Base-by-base conservation (phyloP, 1,140 invertebrate genomes). In the Polypedilum pembai region DNA sequence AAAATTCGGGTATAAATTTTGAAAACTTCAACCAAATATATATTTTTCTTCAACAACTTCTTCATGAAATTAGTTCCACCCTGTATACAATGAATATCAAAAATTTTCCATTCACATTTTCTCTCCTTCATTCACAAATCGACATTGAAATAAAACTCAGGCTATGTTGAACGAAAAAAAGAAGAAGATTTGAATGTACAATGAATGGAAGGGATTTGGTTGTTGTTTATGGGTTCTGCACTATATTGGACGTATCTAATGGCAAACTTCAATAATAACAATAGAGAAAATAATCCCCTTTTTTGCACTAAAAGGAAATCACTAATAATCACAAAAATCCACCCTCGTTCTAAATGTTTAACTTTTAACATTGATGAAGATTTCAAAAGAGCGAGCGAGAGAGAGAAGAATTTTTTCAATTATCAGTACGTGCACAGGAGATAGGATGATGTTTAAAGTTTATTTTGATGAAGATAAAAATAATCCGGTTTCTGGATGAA, bases 291-390 rank as follows among this genome's bases (percentile, higher is more conserved):
- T 56, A 56, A 56, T 56, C 45, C 45, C 41, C 24, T 33, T 33
- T 33, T 33, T 33, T 33, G 24, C 24, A 33, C 24, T 33, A 33
- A 33, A 33, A 33, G 24, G 24, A 33, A 33, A 33, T 56, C 45
- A 56, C 45, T 56, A 56, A 56, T 56, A 56, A n/a, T 56, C 45
- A 56, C 45, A 56, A 56, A 12, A 56, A n/a, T 56, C n/a, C 45
- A 56, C 45, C n/a, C n/a, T 56, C 8, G n/a, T 56, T 56, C 12
- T 1, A 56, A 56, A 56, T 56, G 45, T 45, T 45, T 45, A 8
- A 12, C 41, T 45, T 45, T 15, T 56, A n/a, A 4, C n/a, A n/a
- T 15, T 12, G 45, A n/a, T 56, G 45, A 56, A n/a, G 45, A 15
- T 56, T 56, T 15, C 12, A 33, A 33, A 33, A 56, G 12, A 56